Conservation (phyloP, 2,113 vertebrate genomes). For the Platycercus adscitus region DNA sequence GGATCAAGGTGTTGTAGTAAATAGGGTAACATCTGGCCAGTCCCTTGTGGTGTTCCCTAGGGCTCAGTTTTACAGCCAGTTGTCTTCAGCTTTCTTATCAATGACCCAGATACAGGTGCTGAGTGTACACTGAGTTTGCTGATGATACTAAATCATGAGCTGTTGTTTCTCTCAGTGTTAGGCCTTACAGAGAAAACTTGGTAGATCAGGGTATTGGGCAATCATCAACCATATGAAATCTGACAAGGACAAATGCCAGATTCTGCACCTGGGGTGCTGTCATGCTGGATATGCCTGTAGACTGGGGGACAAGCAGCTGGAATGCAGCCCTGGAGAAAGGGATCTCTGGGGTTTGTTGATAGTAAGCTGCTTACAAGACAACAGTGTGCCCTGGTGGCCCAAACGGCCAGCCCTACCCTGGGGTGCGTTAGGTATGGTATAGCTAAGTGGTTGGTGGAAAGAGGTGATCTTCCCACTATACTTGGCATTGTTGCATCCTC, state of each 20-base stretch:
- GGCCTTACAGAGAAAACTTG: not conserved
- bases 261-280: not conserved
- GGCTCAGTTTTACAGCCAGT: not conserved
- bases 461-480: not conserved
- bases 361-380: not conserved
- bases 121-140: not conserved
- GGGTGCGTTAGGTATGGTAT: not conserved
- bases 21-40: not conserved
- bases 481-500: not conserved
- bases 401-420: not conserved
- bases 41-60: not conserved
- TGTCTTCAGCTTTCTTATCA: not conserved
- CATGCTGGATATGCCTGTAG: not conserved
- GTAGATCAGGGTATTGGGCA: not conserved
- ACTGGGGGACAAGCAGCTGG: not conserved
- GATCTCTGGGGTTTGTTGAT: not conserved
- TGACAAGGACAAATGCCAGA: not conserved
- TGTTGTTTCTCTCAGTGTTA: not conserved
- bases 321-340: not conserved
- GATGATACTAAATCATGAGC: not conserved
- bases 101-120: not conserved
- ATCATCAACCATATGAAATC: not conserved
- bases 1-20: not conserved
- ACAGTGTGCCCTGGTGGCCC: not conserved
- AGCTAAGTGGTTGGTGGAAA: accelerated